phyloP scores from a whole-genome alignment of 2,797 vertebrate species.

The Pelobates cultripes region DNA sequence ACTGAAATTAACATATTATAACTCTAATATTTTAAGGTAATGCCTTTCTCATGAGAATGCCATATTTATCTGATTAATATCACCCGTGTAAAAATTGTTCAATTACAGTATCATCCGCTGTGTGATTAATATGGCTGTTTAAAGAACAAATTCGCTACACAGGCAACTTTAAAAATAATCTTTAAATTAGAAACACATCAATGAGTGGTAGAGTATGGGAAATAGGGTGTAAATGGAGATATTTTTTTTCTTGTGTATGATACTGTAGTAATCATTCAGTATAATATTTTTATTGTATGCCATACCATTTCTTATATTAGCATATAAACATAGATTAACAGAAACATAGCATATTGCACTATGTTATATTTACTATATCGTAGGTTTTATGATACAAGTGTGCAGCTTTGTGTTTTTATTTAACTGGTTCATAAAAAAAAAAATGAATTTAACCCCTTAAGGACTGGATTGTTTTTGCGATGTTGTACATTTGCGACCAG shows the following conservation, averaged over 20 bases:
- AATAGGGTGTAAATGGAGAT: conserved; percentile 36
- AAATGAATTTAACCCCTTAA: no score
- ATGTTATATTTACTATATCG: no score
- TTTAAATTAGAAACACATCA: conserved; percentile 49
- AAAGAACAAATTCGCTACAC: conserved; percentile 45
- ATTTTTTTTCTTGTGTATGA: conserved; percentile 3
- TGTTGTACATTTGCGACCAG: no score
- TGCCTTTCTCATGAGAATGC: conserved; percentile 76
- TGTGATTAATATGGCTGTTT: conserved; percentile 69
- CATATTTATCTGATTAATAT: conserved; percentile 82
- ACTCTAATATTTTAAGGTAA: conserved; percentile 82
- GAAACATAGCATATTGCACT: no score
- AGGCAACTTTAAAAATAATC: conserved; percentile 50
- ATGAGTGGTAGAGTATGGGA: conserved; percentile 35
- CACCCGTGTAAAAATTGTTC: conserved; percentile 73
- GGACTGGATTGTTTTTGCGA: no score
- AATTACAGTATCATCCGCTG: conserved; percentile 74
- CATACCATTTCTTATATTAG: no score
- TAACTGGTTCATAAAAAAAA: no score
- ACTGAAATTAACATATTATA: conserved; percentile 82
- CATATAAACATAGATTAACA: no score
- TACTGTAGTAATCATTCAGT: no score
- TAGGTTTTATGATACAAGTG: no score
- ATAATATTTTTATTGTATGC: no score
- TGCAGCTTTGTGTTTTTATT: no score